A percentile compares a stretch with the other conserved stretches of the same genome.
Evolutionary conservation across 2,113 vertebrate genomes (phyloP).

Genomic region (Microtus richardsoni): DNA sequence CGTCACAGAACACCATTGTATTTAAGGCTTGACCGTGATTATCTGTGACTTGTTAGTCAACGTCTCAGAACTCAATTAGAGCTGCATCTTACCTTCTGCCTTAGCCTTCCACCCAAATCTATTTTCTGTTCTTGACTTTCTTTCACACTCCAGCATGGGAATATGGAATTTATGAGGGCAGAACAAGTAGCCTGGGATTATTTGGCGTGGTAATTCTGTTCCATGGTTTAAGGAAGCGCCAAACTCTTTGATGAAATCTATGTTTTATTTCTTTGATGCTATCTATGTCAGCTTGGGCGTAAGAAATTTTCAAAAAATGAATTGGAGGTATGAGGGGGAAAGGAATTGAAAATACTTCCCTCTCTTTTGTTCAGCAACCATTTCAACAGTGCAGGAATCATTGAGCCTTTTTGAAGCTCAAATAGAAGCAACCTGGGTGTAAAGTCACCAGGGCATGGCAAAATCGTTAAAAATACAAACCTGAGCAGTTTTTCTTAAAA

Average conservation of each 20-base stretch:
- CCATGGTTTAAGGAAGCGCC: slow-evolving; percentile 4
- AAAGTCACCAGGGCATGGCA: neutral
- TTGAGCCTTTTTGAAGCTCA: slow-evolving; percentile 17
- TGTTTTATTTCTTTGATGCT: slow-evolving; percentile 32
- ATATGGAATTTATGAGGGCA: neutral
- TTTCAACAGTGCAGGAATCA: neutral
- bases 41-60: slow-evolving; percentile 9
- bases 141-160: neutral
- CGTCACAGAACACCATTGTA: neutral
- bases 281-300: neutral
- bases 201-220: neutral
- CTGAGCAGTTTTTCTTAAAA: neutral
- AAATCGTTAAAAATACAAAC: neutral
- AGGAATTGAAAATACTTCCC: neutral
- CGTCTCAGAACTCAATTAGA: neutral
- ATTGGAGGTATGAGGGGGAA: neutral
- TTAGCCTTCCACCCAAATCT: neutral
- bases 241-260: neutral
- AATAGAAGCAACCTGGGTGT: neutral
- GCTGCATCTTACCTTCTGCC: neutral
- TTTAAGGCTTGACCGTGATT: neutral
- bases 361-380: neutral
- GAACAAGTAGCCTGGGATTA: neutral
- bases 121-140: neutral
- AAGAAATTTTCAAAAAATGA: slow-evolving; percentile 43